Evolutionary conservation across 2,113 vertebrate species (phyloP).

Genomic region (Tamias sibiricus): DNA sequence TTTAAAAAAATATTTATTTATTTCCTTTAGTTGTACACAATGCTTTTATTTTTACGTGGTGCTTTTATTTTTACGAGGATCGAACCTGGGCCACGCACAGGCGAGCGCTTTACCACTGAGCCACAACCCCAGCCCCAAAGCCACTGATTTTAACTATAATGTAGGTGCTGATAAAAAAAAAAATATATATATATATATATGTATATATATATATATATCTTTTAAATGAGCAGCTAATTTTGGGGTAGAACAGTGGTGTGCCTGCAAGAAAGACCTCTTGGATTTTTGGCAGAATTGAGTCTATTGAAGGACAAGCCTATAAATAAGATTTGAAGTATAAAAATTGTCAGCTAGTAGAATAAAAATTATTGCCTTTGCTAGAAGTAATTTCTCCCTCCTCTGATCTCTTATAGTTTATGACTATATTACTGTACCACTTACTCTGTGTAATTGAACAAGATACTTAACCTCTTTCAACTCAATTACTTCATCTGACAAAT

Average conservation of each 20-base stretch:
- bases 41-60: too few relatives aligned
- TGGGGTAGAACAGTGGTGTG: neutral
- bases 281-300: neutral
- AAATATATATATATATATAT: too few relatives aligned
- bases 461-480: slow-evolving; percentile 40
- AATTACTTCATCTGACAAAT: slow-evolving; percentile 29
- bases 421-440: slow-evolving; percentile 20
- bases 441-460: neutral
- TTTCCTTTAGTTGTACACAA: too few relatives aligned
- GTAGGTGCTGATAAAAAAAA: neutral
- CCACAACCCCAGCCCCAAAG: neutral
- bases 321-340: slow-evolving; percentile 25
- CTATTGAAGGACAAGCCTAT: slow-evolving; percentile 39
- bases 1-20: too few relatives aligned
- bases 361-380: slow-evolving; percentile 21
- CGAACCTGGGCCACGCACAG: too few relatives aligned
- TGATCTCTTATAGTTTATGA: neutral
- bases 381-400: slow-evolving; percentile 33
- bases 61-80: too few relatives aligned
- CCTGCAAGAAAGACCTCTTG: neutral
- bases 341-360: neutral
- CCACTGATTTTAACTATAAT: neutral
- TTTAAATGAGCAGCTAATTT: slow-evolving; percentile 16
- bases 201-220: too few relatives aligned
- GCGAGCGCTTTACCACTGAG: too few relatives aligned